Evolutionary conservation across 1,140 invertebrate genomes (phyloP).

Genomic region (Eurosta solidaginis): DNA sequence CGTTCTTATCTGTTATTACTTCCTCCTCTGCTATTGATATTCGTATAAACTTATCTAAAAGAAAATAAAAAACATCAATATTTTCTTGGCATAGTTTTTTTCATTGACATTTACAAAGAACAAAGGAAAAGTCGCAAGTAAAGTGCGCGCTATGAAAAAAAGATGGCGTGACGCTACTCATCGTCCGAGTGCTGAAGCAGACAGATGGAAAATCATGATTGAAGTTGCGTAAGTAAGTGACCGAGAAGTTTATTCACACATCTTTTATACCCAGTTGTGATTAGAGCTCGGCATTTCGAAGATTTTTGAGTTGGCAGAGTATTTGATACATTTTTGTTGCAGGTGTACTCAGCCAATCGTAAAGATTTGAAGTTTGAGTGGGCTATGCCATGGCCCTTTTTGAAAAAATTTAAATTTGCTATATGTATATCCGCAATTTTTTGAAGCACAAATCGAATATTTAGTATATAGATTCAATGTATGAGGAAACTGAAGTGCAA

Average conservation of each 20-base stretch:
- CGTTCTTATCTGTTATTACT: neutral
- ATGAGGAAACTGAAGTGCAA: no score
- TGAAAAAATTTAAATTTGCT: no score
- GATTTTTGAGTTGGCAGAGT: no score
- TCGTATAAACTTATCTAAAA: neutral
- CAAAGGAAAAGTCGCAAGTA: neutral
- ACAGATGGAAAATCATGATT: slow-evolving; percentile 8
- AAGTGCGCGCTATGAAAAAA: neutral
- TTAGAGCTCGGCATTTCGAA: no score
- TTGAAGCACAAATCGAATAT: no score
- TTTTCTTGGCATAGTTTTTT: slow-evolving; percentile 1
- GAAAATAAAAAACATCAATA: neutral
- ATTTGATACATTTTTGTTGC: no score
- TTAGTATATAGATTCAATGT: no score
- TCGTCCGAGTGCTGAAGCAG: neutral
- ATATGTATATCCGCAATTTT: no score
- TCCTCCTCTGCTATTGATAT: neutral
- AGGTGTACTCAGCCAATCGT: no score
- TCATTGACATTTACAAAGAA: neutral
- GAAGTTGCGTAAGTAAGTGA: neutral
- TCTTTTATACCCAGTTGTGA: neutral
- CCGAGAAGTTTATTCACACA: neutral
- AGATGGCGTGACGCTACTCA: neutral
- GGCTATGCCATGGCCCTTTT: no score
- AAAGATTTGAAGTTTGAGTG: no score